A percentile compares a stretch with the other conserved stretches of the same genome.
Conservation (phyloP, 2,113 vertebrate genomes). For the Thomomys bottae region DNA sequence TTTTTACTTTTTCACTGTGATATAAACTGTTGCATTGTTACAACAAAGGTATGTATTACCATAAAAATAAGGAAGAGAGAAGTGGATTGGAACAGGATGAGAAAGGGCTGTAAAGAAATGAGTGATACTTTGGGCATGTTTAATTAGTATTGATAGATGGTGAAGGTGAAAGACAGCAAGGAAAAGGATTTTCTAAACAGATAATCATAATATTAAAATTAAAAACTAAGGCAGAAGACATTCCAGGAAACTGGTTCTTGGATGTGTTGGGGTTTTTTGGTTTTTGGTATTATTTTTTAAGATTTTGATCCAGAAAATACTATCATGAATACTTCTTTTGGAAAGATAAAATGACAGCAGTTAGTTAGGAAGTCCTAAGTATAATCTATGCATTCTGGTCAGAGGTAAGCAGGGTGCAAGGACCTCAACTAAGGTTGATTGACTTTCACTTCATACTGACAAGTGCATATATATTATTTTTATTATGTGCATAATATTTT, state of each 20-base stretch:
- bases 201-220: neutral
- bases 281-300: too few relatives aligned
- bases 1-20: neutral
- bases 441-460: constrained; percentile 5
- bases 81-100: neutral
- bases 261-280: neutral
- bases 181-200: neutral
- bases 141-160: constrained; percentile 10
- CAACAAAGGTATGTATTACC: neutral
- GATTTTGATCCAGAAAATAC: neutral
- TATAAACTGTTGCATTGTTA: neutral
- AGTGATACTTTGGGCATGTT: neutral
- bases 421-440: constrained; percentile 1
- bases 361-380: neutral
- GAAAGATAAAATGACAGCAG: neutral
- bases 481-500: neutral
- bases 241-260: neutral
- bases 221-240: neutral
- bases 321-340: neutral
- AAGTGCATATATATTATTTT: constrained; percentile 17
- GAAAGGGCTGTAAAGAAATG: neutral
- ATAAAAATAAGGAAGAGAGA: neutral
- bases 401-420: neutral
- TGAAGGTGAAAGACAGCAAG: neutral
- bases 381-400: neutral